These are phyloP conservation scores for Sciurus niger DNA, from an alignment of 2,113 vertebrate genomes.

Conservation along the genomic window DNA sequence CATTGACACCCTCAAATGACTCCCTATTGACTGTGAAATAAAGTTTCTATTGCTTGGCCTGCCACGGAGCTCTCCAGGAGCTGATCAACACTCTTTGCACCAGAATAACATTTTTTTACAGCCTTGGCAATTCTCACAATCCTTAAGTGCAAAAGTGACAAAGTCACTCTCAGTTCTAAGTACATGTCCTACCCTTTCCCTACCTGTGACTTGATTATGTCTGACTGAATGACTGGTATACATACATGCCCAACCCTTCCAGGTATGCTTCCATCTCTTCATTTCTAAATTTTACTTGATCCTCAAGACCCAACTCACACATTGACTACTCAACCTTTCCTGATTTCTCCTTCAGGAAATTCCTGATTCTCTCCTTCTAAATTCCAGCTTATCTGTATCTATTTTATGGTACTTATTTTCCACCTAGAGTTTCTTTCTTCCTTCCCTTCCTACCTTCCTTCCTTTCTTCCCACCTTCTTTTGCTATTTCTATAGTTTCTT, in stretches of 20 bases:
- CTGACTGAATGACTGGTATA: neutral
- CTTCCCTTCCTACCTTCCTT: too few species aligned
- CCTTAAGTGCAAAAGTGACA: neutral
- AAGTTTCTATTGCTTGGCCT: neutral
- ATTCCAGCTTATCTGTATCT: neutral
- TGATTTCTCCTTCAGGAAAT: neutral
- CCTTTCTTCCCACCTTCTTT: too few species aligned
- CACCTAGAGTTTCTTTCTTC: too few species aligned
- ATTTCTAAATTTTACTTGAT: neutral
- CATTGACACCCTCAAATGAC: neutral
- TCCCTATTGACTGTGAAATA: neutral
- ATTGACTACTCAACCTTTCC: neutral
- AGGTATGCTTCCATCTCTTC: neutral
- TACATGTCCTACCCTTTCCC: neutral
- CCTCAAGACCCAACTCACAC: neutral
- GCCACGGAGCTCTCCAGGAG: neutral
- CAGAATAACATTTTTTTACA: neutral
- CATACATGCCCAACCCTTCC: neutral
- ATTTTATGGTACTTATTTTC: neutral
- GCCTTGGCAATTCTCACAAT: neutral
- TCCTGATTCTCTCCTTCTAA: neutral
- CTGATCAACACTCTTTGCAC: neutral
- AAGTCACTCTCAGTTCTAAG: neutral
- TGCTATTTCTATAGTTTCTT: neutral
- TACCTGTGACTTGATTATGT: neutral